These are phyloP conservation scores for Circaetus cinerascens DNA, from an alignment of 2,113 vertebrate genomes.

Conservation along the genomic window DNA sequence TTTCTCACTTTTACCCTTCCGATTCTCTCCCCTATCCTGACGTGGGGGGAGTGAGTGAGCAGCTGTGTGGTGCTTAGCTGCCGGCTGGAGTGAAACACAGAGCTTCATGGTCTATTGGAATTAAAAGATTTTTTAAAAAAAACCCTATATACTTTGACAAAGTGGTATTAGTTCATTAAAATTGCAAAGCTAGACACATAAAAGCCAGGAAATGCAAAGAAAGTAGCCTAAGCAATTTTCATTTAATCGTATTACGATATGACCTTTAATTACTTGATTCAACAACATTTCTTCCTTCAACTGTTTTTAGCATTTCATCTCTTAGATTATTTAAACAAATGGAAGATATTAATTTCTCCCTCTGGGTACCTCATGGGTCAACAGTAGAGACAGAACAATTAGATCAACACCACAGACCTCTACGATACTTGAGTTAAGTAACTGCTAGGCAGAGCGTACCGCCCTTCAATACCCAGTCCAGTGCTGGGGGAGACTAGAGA, in stretches of 20 bases:
- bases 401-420: neutral
- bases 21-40: neutral
- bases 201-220: neutral
- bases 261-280: neutral
- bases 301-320: neutral
- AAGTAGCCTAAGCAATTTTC: neutral
- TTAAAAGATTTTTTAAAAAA: neutral
- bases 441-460: neutral
- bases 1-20: too few relatives aligned
- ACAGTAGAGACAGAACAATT: neutral
- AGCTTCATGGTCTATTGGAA: neutral
- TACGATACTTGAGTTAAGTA: neutral
- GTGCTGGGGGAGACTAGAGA: neutral
- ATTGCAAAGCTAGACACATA: neutral
- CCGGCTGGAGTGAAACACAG: neutral
- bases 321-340: neutral
- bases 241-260: neutral
- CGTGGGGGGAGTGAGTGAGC: neutral
- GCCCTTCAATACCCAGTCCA: neutral
- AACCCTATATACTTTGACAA: neutral
- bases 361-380: neutral
- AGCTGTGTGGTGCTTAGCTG: neutral
- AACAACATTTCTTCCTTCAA: neutral
- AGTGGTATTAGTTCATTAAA: neutral
- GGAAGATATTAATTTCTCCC: neutral